Base-by-base conservation (phyloP, 2,797 vertebrate genomes). In the Alca torda region DNA sequence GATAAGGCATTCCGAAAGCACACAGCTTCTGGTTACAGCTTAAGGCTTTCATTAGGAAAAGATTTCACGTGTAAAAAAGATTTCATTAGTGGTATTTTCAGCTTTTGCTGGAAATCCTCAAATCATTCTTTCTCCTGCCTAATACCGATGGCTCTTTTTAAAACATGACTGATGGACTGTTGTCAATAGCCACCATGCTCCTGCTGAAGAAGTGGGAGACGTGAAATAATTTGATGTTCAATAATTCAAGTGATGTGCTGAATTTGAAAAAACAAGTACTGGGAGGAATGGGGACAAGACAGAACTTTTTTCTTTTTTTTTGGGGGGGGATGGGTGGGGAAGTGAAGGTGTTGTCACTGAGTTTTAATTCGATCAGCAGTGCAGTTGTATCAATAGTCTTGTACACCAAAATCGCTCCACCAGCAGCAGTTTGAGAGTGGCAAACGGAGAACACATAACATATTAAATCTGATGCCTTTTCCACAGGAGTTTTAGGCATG, bases 151-250 rank as follows among this genome's bases (percentile, higher is more conserved):
- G 43, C 60, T 95, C 79, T 80, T 87, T 95, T 72, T 46, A 88
- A 80, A 90, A 86, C 25, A 35, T 75, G 87, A 91, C 70, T 65
- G 90, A 93, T 87, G 68, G 72, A 39, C 56, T 33, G 10, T 77
- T 83, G 88, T 96, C 96, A 88, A 80, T 83, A 91, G 76, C 43
- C 85, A 86, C 85, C 64, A 33, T 19, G 51, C 19, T 88, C 13
- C 37, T 70, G 48, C 51, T 4, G 16, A 69, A 33, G 68, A 88
- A 83, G 39, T 59, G 37, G 11, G 48, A 87, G 82, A 88, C 39
- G 33, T 39, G 11, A 94, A 93, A 93, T 83, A 87, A 93, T 61
- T 33, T 3, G 0, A 6, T 24, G 84, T 89, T 91, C 76, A 91
- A 70, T 90, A 93, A 90, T 94, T 90, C 72, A 87, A 50, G 37